These are phyloP conservation scores for Xestoiulus laeticollis DNA, from an alignment of 2,888 invertebrate species.

Conservation along the genomic window DNA sequence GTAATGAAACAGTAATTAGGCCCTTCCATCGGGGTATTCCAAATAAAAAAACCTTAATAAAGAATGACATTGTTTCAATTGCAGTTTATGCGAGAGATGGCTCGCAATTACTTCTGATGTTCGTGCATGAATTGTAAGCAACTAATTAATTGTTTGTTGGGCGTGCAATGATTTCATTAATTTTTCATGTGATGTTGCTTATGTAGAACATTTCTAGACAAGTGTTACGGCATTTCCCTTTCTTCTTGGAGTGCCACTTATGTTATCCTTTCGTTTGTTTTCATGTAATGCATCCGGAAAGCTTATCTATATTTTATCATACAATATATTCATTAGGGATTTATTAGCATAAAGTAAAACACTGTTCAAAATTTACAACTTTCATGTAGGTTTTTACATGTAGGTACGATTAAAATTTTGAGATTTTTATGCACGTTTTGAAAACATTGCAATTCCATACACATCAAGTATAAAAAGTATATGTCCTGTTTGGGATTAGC, in stretches of 20 bases:
- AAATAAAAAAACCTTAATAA: neutral
- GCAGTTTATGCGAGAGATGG: neutral
- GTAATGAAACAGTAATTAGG: too few species aligned
- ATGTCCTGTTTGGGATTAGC: neutral
- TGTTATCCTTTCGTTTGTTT: neutral
- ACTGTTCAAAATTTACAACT: neutral
- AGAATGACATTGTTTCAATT: neutral
- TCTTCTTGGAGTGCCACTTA: neutral
- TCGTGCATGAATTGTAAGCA: neutral
- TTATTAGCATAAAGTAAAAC: constrained; percentile 7
- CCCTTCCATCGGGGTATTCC: neutral
- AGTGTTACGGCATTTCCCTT: neutral
- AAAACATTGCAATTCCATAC: neutral
- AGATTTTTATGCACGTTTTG: neutral
- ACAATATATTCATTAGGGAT: neutral
- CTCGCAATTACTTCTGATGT: neutral
- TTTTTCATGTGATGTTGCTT: constrained; percentile 24
- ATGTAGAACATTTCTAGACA: neutral
- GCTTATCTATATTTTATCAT: constrained; percentile 23
- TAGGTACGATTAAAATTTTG: neutral
- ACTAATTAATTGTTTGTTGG: constrained; percentile 34
- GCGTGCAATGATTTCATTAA: constrained; percentile 29
- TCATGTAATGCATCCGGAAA: neutral
- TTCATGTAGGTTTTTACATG: neutral
- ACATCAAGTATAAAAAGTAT: neutral